Percentiles rank a stretch among this genome's conserved stretches.
Evolutionary conservation across 2,113 vertebrate genomes (phyloP).

Genomic region (Xenopus tropicalis): DNA sequence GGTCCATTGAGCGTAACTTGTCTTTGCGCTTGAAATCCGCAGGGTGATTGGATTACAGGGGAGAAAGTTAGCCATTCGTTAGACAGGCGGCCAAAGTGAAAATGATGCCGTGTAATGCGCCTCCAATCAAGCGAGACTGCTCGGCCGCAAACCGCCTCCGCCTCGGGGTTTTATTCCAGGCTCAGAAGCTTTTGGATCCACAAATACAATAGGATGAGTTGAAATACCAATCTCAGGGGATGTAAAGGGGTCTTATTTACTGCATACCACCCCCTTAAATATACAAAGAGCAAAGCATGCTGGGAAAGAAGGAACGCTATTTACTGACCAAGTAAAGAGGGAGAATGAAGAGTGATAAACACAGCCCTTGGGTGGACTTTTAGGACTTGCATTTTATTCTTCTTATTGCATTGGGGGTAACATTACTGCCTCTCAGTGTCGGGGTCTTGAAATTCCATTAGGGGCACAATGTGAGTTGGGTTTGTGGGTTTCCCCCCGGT

Average conservation of each 20-base stretch:
- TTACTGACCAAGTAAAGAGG: no score
- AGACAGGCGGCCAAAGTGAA: background rate
- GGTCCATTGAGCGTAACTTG: slow-evolving; percentile 16
- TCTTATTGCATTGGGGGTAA: no score
- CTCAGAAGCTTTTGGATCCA: background rate
- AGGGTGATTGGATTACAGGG: slow-evolving; percentile 22
- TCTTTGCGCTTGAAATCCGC: slow-evolving; percentile 17
- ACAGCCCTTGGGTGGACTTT: no score
- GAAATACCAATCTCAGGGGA: background rate
- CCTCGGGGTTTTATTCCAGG: background rate
- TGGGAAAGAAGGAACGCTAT: no score
- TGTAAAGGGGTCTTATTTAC: background rate
- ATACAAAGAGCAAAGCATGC: no score
- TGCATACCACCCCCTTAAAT: no score
- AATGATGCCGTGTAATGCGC: background rate
- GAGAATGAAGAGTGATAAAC: no score
- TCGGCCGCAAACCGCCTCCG: slow-evolving; percentile 3
- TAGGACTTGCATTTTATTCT: no score
- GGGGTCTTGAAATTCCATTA: no score
- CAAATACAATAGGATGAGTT: background rate
- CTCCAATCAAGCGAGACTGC: slow-evolving; percentile 20
- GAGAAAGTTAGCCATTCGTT: slow-evolving; percentile 22
- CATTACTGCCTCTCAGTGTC: no score
- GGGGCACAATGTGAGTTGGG: no score
- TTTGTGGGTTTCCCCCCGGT: no score